phyloP scores from a whole-genome alignment of 2,888 invertebrate species.

The Anodontia alba region DNA sequence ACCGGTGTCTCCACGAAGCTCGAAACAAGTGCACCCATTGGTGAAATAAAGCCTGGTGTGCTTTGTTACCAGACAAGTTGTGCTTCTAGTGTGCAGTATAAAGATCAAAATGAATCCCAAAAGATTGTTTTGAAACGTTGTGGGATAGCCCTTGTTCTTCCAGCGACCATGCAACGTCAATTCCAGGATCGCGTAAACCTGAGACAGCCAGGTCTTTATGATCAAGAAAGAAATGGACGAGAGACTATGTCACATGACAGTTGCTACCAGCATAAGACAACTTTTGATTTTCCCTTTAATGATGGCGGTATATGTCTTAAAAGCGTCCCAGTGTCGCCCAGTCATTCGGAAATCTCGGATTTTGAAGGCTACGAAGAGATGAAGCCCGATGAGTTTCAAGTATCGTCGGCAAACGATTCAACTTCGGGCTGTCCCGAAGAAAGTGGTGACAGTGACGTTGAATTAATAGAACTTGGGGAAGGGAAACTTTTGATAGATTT shows the following conservation, averaged over 20 bases:
- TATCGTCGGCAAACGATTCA: not conserved
- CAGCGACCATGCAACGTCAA: not conserved
- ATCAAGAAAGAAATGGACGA: not conserved
- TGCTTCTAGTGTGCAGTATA: not conserved
- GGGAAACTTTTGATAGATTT: not conserved
- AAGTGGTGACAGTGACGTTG: conserved; percentile 4
- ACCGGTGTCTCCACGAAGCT: not conserved
- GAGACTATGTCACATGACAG: not conserved
- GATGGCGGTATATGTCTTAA: not conserved
- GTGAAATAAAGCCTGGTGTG: too few relatives aligned
- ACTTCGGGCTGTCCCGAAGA: not conserved
- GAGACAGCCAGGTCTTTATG: not conserved
- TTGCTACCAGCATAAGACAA: too few relatives aligned
- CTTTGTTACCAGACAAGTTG: too few relatives aligned
- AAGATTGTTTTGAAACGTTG: not conserved
- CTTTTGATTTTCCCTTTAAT: not conserved
- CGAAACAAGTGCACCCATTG: not conserved
- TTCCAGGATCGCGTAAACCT: not conserved
- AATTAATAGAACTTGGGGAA: not conserved
- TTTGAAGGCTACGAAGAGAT: not conserved
- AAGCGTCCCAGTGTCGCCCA: not conserved
- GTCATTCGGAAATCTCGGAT: not conserved
- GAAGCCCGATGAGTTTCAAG: not conserved
- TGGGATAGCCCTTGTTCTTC: not conserved
- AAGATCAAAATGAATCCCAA: not conserved